Base-by-base conservation (phyloP, 2,797 vertebrate species). In the Alauda arvensis region DNA sequence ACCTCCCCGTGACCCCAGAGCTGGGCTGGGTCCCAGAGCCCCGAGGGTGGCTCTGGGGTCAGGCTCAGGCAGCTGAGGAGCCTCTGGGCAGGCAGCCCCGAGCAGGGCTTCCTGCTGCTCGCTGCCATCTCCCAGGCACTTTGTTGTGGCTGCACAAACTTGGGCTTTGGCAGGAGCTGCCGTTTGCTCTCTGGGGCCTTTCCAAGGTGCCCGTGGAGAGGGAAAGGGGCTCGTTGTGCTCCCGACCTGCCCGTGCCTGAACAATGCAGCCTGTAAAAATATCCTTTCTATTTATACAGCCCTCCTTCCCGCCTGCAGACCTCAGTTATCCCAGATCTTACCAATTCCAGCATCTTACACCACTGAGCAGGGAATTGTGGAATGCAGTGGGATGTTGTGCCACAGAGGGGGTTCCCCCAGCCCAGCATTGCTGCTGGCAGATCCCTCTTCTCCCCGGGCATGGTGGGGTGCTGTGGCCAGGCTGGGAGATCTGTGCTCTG, bases 151-250 rank as follows among this genome's bases (percentile, higher is more conserved):
- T 90, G 92, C 67, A 28, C 46, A 77, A 40, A 15, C 34, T 18
- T 1, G 2, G 51, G 12, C 16, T 49, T 87, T 91, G 93, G 90
- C 85, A 77, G 90, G 26, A 88, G 85, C 8, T 37, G 21, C 66
- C 37, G 5, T 56, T 85, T 29, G n/a, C 62, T 76, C 61, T 59
- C 85, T 83, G 85, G 52, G 79, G 63, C 93, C 87, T 92, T 90
- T 83, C 87, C 77, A 81, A 92, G 85, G 85, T 75, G 62, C 87
- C 90, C 71, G 59, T 1, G 0, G 63, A 75, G 72, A 60, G 75
- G 74, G 89, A 85, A 93, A 86, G 46, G 69, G 85, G 87, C 79
- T 84, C 69, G 18, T 88, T 82, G 77, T 82, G 86, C 81, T 88
- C 75, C 49, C 0, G 1, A 70, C 81, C 81, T 65, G 88, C 83